Evolutionary conservation across 2,113 vertebrate species (phyloP), one percentile per base, ranked within the genome.

Genomic region (Plecotus auritus): DNA sequence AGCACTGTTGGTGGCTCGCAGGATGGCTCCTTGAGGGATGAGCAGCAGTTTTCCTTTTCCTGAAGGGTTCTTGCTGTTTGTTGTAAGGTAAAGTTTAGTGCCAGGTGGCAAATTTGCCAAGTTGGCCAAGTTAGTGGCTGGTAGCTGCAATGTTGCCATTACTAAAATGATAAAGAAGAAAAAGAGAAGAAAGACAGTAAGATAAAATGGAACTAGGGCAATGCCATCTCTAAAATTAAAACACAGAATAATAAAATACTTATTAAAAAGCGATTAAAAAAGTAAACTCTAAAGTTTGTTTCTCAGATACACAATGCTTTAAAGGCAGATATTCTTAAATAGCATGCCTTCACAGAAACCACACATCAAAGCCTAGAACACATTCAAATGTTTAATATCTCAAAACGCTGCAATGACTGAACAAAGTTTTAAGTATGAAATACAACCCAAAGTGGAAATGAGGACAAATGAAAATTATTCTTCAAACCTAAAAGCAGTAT

Each of bases 21-120:
- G 98, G 90, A 99, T 99, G 86, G 99, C 99, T 98, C 99, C 99
- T 97, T 99, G 99, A 61, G 99, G 99, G 89, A 99, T 99, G 91
- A 99, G 99, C 89, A 99, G 98, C 93, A 99, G 98, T 97, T 99
- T 99, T 97, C 99, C 99, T 98, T 99, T 99, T 92, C 99, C 99
- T 4, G 99, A 99, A 47, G 99, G 99, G 93, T 99, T 99, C 98
- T 99, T 99, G 98, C 99, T 99, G 98, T 99, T 99, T 54, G 99
- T 99, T 84, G 99, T 99, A 95, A 99, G 98, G 98, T 99, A 99
- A 37, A 99, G 99, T 95, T 99, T 99, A 93, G 99, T 99, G 96
- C 99, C 99, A 32, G 99, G 99, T 82, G 99, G 99, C 91, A 99
- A 98, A 92, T 99, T 99, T 66, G 99, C 99, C 98, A 99, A 96